phyloP scores from a whole-genome alignment of 2,797 vertebrate genomes.

The Cottoperca gobio region DNA sequence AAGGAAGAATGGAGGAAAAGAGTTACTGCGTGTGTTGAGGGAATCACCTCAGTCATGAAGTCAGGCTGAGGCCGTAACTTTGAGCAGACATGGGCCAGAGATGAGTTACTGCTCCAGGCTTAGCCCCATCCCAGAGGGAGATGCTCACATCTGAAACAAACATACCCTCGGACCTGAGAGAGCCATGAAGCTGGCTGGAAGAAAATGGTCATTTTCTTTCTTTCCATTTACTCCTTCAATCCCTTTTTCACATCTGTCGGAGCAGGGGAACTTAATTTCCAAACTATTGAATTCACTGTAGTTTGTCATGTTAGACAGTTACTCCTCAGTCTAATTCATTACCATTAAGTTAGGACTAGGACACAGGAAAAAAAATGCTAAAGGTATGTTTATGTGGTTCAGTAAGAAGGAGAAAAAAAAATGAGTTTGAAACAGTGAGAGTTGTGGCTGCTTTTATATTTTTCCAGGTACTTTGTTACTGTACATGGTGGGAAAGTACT shows the following conservation, averaged over 20 bases:
- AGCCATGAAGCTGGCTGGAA: conserved; percentile 49
- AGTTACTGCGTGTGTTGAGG: conserved; percentile 32
- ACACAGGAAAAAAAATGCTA: neutral
- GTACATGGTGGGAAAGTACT: too few relatives aligned
- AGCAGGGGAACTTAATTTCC: neutral
- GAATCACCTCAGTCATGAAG: conserved; percentile 41
- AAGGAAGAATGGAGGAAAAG: neutral
- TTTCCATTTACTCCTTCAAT: conserved; percentile 30
- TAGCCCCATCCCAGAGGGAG: conserved; percentile 45
- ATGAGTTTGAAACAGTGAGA: too few relatives aligned
- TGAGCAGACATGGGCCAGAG: conserved; percentile 44
- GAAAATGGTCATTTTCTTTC: conserved; percentile 44
- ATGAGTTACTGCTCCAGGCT: conserved; percentile 58
- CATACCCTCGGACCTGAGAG: conserved; percentile 57
- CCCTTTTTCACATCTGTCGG: conserved; percentile 22
- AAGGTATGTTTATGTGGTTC: neutral
- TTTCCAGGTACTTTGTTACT: neutral
- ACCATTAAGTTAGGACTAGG: neutral
- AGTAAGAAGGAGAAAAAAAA: neutral
- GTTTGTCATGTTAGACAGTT: neutral
- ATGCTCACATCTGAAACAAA: conserved; percentile 68
- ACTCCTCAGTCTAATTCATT: neutral
- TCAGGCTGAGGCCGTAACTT: conserved; percentile 44
- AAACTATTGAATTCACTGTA: neutral
- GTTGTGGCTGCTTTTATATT: neutral